Percentiles rank a stretch among this genome's conserved stretches.
Conservation (phyloP, 2,888 invertebrate species). For the Agriopis marginaria region DNA sequence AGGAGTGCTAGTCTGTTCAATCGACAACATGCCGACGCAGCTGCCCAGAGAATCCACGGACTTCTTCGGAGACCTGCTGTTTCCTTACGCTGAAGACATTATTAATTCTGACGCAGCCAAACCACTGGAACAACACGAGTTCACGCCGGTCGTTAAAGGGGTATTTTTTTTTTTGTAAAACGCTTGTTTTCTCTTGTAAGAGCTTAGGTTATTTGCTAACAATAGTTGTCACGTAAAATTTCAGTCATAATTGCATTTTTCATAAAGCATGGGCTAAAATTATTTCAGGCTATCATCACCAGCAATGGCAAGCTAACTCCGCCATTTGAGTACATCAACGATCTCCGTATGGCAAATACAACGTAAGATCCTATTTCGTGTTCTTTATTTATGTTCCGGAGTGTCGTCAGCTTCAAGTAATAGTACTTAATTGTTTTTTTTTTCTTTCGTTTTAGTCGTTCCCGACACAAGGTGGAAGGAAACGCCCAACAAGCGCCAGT, state of each 20-base stretch:
- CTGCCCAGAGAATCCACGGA: conserved; percentile 98
- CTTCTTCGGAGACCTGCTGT: conserved; percentile 97
- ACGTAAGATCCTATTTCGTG: conserved; percentile 52
- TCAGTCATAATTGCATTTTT: not conserved
- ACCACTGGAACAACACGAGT: conserved; percentile 92
- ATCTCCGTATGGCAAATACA: conserved; percentile 90
- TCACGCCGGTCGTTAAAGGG: conserved; percentile 89
- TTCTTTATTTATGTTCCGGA: not conserved
- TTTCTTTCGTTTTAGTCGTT: conserved; percentile 79
- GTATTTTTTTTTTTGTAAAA: conserved; percentile 63
- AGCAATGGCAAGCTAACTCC: conserved; percentile 97
- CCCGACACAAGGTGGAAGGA: conserved; percentile 91
- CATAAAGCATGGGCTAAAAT: not conserved
- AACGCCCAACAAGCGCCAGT: conserved; percentile 90
- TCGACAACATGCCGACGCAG: conserved; percentile 99
- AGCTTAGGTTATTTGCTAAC: not conserved
- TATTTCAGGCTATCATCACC: conserved; percentile 95
- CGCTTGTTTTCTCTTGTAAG: not conserved
- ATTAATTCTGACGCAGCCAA: conserved; percentile 93
- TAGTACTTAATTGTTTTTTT: not conserved
- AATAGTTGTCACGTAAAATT: too few relatives aligned
- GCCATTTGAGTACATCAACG: conserved; percentile 97
- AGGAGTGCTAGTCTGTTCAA: conserved; percentile 99
- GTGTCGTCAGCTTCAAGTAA: not conserved
- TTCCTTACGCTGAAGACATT: conserved; percentile 96